Conservation (phyloP, 2,797 vertebrate species). For the Sebastiscus albofasciatus region DNA sequence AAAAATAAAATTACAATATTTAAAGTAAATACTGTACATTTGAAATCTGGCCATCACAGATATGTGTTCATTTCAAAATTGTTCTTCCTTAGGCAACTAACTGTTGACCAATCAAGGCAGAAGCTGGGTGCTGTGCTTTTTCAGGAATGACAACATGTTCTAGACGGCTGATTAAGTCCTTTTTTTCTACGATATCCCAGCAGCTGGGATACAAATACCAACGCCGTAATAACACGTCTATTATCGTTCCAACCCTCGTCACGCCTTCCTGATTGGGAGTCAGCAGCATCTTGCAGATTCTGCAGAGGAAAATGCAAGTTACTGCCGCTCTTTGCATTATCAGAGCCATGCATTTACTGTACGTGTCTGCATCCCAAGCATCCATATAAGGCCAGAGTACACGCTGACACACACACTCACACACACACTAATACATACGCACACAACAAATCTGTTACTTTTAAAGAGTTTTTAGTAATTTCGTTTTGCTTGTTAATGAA, state of each 20-base stretch:
- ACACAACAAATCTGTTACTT: neutral
- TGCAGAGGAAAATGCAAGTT: slow-evolving; percentile 63
- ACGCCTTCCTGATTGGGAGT: slow-evolving; percentile 30
- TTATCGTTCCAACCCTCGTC: slow-evolving; percentile 75
- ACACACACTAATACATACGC: neutral
- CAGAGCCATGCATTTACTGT: slow-evolving; percentile 54
- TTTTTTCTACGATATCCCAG: neutral
- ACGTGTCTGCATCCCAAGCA: slow-evolving; percentile 31
- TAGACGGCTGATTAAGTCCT: neutral
- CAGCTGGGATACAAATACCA: neutral
- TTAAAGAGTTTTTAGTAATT: neutral
- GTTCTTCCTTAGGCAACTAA: neutral
- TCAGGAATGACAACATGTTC: neutral
- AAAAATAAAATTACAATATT: neutral
- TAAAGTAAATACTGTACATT: neutral
- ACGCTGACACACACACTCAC: neutral
- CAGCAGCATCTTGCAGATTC: slow-evolving; percentile 62
- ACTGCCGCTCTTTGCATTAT: slow-evolving; percentile 46
- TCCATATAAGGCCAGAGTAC: slow-evolving; percentile 17
- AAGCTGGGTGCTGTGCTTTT: neutral
- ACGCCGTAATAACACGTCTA: neutral
- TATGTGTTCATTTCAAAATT: neutral
- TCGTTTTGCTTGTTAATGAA: neutral
- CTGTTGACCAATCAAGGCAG: neutral
- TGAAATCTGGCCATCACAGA: neutral